Evolutionary conservation across 2,888 invertebrate species (phyloP).

Genomic region (Chymomyza amoena): DNA sequence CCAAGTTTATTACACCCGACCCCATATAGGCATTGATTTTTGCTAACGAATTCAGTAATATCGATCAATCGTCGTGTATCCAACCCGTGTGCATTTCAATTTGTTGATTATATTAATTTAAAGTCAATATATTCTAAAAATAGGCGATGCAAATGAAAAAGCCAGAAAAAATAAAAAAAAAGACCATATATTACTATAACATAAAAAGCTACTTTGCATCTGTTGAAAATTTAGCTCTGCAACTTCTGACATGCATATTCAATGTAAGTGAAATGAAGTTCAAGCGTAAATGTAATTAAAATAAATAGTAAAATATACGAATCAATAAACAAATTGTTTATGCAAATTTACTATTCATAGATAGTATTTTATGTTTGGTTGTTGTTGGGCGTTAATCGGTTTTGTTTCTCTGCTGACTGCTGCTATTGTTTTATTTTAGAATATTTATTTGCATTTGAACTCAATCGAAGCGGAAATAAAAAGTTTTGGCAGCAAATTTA

Average conservation of each 20-base stretch:
- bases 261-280: neutral
- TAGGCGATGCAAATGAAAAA: conserved; percentile 11
- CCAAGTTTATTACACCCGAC: neutral
- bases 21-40: neutral
- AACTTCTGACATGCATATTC: neutral
- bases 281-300: conserved; percentile 56
- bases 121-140: conserved; percentile 1
- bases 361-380: conserved; percentile 16
- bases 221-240: neutral
- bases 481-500: conserved; percentile 39
- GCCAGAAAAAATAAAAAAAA: neutral
- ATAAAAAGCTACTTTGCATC: neutral
- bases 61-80: neutral
- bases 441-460: conserved; percentile 30
- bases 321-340: conserved; percentile 71
- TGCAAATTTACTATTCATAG: conserved; percentile 65
- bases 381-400: conserved; percentile 57
- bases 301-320: conserved; percentile 56
- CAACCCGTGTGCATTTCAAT: neutral
- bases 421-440: conserved; percentile 25
- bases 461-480: conserved; percentile 67
- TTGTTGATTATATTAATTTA: conserved; percentile 1
- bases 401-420: conserved; percentile 36
- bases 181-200: conserved; percentile 24
- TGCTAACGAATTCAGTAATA: neutral